Conservation (phyloP, 1,140 invertebrate species). For the Bombus affinis region DNA sequence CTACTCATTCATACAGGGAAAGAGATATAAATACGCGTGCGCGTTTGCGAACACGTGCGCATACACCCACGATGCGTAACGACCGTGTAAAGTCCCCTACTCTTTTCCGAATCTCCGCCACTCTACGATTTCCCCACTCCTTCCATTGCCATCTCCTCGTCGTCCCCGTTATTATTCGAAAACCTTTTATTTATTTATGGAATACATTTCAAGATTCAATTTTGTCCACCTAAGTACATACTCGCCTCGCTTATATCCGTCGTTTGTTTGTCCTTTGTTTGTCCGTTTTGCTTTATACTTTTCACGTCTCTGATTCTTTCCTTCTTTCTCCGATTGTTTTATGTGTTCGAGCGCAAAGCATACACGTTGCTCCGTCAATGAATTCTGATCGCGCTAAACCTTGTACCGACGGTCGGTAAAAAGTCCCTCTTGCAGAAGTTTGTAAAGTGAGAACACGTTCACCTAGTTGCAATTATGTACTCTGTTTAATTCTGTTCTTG, state of each 20-base stretch:
- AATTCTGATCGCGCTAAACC: neutral
- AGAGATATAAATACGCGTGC: conserved; percentile 67
- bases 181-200: conserved; percentile 76
- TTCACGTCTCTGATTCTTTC: neutral
- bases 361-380: neutral
- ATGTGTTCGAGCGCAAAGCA: neutral
- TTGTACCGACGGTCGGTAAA: conserved; percentile 1
- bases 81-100: conserved; percentile 54
- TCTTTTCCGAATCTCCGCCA: neutral
- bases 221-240: conserved; percentile 48
- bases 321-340: neutral
- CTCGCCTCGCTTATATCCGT: conserved; percentile 27
- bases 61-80: conserved; percentile 49
- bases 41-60: conserved; percentile 50
- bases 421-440: neutral
- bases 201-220: conserved; percentile 74
- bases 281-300: conserved; percentile 47
- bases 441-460: neutral
- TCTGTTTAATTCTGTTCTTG: neutral
- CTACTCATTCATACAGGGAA: conserved; percentile 72
- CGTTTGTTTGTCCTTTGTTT: conserved; percentile 46
- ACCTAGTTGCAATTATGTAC: neutral
- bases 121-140: neutral
- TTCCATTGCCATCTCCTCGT: conserved; percentile 11
- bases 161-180: conserved; percentile 39